Base-by-base conservation (phyloP, 2,113 vertebrate genomes). In the Cyanistes caeruleus region DNA sequence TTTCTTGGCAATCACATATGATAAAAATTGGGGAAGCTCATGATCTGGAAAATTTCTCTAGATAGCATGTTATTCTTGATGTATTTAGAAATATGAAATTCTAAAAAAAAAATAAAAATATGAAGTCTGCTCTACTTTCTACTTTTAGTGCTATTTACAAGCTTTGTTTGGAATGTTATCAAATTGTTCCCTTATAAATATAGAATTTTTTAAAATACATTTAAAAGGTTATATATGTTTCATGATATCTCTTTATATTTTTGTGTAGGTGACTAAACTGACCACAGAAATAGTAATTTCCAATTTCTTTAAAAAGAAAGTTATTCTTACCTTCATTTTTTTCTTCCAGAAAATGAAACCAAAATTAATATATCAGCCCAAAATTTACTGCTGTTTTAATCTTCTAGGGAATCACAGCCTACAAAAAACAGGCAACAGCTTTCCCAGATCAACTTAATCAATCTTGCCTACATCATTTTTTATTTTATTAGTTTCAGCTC, bases 401-500 rank as follows among this genome's bases (percentile, higher is more conserved):
- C 46, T 75, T 41, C 53, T 18, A 70, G 23, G 19, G 22, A 80
- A 86, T n/a, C 8, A 16, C 1, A 13, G 31, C 18, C 52, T 7
- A 0, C 18, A 77, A 80, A 49, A 73, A 83, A 74, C 5, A 69
- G 51, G 55, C 70, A 93, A 75, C 49, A 82, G 60, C 24, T 69
- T 93, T 95, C 79, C 68, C 72, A 87, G 44, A 51, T 11, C 25
- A 86, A 39, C 33, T 76, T 83, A 81, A 87, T 90, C 73, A 70
- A 77, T 91, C 74, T 75, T 79, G 58, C 72, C 43, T 58, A 69
- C 25, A 72, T 84, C 0, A 0, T 15, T 62, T 90, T 86, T 93
- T 48, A 79, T 83, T 79, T 87, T 90, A 53, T 72, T 79, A 30
- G 33, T 77, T 92, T 95, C 76, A 95, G 65, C 67, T 80, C 53